Base-by-base conservation (phyloP, 2,797 vertebrate genomes). In the Lophotriccus pileatus region DNA sequence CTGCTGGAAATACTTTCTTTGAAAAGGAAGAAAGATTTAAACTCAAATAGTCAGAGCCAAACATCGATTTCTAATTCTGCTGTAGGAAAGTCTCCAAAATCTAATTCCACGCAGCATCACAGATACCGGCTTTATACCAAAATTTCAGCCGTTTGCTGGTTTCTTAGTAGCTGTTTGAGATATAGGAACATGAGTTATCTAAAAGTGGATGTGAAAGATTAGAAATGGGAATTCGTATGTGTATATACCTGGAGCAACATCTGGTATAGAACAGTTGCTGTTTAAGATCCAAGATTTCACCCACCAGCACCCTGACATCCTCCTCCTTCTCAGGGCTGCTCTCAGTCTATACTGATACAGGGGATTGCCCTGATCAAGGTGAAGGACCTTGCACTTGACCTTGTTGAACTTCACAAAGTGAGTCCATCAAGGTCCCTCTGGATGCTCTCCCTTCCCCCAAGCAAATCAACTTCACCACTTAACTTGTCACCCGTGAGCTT, bases 381-480 rank as follows among this genome's bases (percentile, higher is more conserved):
- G 30, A 8, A 72, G 22, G 18, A 80, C 10, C 12, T 37, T 39
- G 39, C 27, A 10, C 20, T 59, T 55, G 39, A 7, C 20, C 6
- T 59, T 47, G 7, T 4, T 56, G 49, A 75, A 47, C 24, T 41
- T 84, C 20, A 25, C 4, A 14, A 47, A 7, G 7, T 18, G 13
- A 74, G 36, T 5, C 7, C 37, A 49, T 21, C 30, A 49, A 34
- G 18, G 24, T 70, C 23, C 9, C 15, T 44, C 22, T 69, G 32
- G 13, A 12, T 44, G 30, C 3, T 4, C 18, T 7, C 7, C 14
- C 15, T 81, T n/a, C 20, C 15, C 25, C 86, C 16, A 19, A 64
- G 18, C 0, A 3, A 62, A 74, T 37, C 22, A 19, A 2, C 17
- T 21, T 12, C 34, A 39, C 4, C 9, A 2, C 8, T 19, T 30